Evolutionary conservation across 2,797 vertebrate species (phyloP).

Genomic region (Melopsittacus undulatus): DNA sequence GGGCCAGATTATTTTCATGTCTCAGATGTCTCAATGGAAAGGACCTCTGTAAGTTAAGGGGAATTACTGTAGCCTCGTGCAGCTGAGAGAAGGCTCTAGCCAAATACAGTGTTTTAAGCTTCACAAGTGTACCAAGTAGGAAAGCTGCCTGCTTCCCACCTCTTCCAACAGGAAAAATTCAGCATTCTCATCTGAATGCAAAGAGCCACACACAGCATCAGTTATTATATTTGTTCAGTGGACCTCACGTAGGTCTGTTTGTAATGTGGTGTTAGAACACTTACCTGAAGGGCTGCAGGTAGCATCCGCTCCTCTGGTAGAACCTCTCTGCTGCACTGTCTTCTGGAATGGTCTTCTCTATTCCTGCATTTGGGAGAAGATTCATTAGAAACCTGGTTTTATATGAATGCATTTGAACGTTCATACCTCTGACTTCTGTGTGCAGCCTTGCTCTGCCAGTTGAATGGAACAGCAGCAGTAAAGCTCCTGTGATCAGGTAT

Average conservation of each 20-base stretch:
- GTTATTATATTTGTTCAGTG: background rate
- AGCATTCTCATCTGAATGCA: background rate
- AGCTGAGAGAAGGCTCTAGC: background rate
- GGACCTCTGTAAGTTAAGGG: background rate
- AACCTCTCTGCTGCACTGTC: background rate
- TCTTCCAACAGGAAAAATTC: background rate
- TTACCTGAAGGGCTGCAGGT: background rate
- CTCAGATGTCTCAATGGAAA: background rate
- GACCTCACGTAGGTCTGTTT: background rate
- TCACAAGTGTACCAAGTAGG: background rate
- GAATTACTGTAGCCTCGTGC: background rate
- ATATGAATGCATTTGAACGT: background rate
- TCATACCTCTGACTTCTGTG: background rate
- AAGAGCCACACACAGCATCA: background rate
- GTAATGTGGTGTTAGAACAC: accelerated
- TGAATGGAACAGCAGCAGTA: background rate
- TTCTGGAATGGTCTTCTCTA: background rate
- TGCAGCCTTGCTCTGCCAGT: background rate
- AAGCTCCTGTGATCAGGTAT: background rate
- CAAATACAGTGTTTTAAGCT: background rate
- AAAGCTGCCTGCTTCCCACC: background rate
- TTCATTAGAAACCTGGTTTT: background rate
- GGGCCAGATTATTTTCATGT: background rate
- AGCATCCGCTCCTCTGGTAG: background rate
- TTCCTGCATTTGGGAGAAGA: background rate